Conservation (phyloP, 2,888 invertebrate genomes). For the Dendrolimus houi region DNA sequence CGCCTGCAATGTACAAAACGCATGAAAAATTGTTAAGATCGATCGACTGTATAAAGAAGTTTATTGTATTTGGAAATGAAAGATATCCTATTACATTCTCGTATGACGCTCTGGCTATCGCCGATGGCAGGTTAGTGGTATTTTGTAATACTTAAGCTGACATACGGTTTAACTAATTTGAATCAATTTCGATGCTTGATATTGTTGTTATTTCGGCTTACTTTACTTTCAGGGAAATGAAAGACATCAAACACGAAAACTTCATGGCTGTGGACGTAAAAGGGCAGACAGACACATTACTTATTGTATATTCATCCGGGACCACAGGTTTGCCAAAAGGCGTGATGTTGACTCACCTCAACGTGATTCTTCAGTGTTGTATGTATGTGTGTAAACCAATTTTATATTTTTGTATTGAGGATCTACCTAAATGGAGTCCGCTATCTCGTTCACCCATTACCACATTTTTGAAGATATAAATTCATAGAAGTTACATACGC, state of each 20-base stretch:
- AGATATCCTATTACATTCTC: conserved; percentile 18
- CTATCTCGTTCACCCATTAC: no score
- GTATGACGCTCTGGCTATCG: conserved; percentile 33
- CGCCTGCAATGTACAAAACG: conserved; percentile 31
- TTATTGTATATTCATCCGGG: conserved; percentile 56
- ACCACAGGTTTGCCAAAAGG: conserved; percentile 61
- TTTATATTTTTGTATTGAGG: background rate
- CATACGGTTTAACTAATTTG: background rate
- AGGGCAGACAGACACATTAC: conserved; percentile 35
- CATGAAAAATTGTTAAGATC: conserved; percentile 28
- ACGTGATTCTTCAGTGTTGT: conserved; percentile 26
- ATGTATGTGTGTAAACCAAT: conserved; percentile 30
- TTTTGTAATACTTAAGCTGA: background rate
- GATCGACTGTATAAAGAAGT: conserved; percentile 25
- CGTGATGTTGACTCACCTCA: conserved; percentile 49
- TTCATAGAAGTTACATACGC: no score
- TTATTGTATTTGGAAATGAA: conserved; percentile 40
- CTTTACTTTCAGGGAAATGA: conserved; percentile 1
- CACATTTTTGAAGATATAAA: no score
- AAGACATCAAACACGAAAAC: conserved; percentile 32
- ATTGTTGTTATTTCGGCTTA: background rate
- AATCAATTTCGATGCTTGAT: background rate
- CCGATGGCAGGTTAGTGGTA: conserved; percentile 12
- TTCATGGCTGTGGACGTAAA: conserved; percentile 34
- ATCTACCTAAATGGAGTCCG: no score